Conservation (phyloP, 1,140 invertebrate species). For the Hyphantria cunea region DNA sequence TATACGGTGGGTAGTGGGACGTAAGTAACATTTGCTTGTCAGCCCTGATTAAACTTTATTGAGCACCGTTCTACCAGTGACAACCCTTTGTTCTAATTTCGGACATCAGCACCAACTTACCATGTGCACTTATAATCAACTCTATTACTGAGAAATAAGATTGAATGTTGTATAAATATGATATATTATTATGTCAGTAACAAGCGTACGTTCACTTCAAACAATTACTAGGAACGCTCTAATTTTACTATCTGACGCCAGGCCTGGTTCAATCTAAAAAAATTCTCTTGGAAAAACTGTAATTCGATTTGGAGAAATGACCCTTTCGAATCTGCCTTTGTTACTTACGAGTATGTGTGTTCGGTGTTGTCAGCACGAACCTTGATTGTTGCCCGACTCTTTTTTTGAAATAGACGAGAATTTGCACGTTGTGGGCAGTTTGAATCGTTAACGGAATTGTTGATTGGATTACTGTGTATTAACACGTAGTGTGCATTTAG, state of each 20-base stretch:
- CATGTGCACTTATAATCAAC: constrained; percentile 2
- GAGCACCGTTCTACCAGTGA: constrained; percentile 47
- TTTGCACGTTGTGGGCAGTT: not conserved
- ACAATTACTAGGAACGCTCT: constrained; percentile 49
- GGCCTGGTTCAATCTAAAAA: constrained; percentile 41
- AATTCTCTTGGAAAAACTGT: constrained; percentile 34
- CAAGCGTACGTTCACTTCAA: constrained; percentile 40
- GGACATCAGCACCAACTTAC: constrained; percentile 35
- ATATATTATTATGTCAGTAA: constrained; percentile 1
- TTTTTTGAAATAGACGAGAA: not conserved
- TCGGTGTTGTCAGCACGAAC: constrained; percentile 11
- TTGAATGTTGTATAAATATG: constrained; percentile 6
- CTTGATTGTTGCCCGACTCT: not conserved
- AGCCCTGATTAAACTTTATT: constrained; percentile 55
- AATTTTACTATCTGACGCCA: constrained; percentile 50
- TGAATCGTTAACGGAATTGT: not conserved
- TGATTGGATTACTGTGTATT: not conserved
- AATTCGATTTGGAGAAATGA: constrained; percentile 44
- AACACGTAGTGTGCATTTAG: too few relatives aligned
- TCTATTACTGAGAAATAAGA: constrained; percentile 15
- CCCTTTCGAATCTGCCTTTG: constrained; percentile 24
- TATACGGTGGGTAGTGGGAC: too few relatives aligned
- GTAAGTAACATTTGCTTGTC: constrained; percentile 38
- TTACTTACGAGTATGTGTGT: constrained; percentile 9
- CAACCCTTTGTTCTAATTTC: constrained; percentile 57